Percentiles rank a stretch among this genome's conserved stretches.
Evolutionary conservation across 2,797 vertebrate species (phyloP).

Genomic region (Melanotaenia nigrans): DNA sequence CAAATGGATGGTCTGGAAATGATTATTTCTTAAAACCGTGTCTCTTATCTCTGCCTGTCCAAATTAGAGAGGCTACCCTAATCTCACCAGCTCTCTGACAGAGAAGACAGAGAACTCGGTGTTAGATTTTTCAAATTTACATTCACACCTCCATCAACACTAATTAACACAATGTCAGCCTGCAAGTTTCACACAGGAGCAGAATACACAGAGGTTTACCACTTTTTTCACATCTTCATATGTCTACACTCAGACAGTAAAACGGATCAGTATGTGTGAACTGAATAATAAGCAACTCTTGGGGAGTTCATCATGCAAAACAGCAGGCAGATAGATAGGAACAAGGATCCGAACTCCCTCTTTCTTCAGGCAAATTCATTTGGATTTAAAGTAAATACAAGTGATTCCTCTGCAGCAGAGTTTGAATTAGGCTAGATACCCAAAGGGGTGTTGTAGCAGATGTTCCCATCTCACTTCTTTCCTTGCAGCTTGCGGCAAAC

Average conservation of each 20-base stretch:
- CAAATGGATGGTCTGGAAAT: conserved; percentile 1
- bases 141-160: conserved; percentile 71
- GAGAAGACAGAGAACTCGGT: conserved; percentile 30
- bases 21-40: conserved; percentile 14
- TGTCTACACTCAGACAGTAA: conserved; percentile 49
- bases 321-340: conserved; percentile 14
- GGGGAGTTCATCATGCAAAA: conserved; percentile 19
- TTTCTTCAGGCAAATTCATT: conserved; percentile 28
- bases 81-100: conserved; percentile 22
- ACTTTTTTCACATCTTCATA: conserved; percentile 51
- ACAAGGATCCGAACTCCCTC: conserved; percentile 26
- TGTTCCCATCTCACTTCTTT: conserved; percentile 50
- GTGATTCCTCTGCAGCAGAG: conserved; percentile 12
- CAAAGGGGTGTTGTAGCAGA: conserved; percentile 13
- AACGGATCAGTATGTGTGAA: conserved; percentile 64
- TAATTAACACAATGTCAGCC: conserved; percentile 67
- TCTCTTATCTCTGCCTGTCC: conserved; percentile 17
- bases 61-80: conserved; percentile 39
- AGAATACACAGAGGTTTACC: conserved; percentile 39
- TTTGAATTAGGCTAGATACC: conserved; percentile 16
- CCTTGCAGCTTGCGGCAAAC: conserved; percentile 95
- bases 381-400: conserved; percentile 38
- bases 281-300: conserved; percentile 59
- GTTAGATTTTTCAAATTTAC: conserved; percentile 63
- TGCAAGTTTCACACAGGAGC: conserved; percentile 37